Evolutionary conservation across 2,888 invertebrate genomes (phyloP).

Genomic region (Cataglyphis cursor): DNA sequence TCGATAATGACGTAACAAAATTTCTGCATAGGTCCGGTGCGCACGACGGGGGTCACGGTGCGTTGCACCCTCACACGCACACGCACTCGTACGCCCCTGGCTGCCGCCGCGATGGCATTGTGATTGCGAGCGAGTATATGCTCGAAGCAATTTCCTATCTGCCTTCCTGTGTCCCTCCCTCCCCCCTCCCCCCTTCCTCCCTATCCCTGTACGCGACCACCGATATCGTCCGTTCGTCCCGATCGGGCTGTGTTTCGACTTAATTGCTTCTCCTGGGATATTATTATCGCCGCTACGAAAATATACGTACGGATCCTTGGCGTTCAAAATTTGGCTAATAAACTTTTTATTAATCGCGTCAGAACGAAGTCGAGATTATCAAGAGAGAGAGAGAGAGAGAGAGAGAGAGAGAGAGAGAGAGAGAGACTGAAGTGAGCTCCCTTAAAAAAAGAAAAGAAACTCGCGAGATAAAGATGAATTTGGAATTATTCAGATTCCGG

Average conservation of each 20-base stretch:
- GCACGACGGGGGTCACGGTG: constrained; percentile 43
- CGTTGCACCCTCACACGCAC: constrained; percentile 43
- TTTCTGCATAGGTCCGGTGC: constrained; percentile 43
- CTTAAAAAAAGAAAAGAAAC: background rate
- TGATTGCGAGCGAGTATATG: constrained; percentile 71
- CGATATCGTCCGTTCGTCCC: constrained; percentile 58
- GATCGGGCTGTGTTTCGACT: constrained; percentile 71
- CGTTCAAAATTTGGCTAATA: constrained; percentile 21
- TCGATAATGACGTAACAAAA: constrained; percentile 54
- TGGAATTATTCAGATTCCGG: background rate
- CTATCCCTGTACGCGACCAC: constrained; percentile 57
- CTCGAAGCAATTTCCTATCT: constrained; percentile 76
- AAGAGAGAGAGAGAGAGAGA: background rate
- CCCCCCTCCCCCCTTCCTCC: constrained; percentile 39
- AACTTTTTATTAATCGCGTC: constrained; percentile 10
- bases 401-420: background rate
- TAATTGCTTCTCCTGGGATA: constrained; percentile 73
- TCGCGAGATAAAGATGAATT: background rate
- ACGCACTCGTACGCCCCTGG: constrained; percentile 34
- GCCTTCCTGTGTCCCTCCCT: constrained; percentile 58
- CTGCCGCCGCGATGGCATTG: constrained; percentile 60
- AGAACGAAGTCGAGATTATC: background rate
- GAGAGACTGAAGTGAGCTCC: background rate
- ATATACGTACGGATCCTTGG: constrained; percentile 55
- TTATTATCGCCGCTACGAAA: constrained; percentile 66